Evolutionary conservation across 1,140 invertebrate genomes (phyloP).

Genomic region (Brachystomella parvula): DNA sequence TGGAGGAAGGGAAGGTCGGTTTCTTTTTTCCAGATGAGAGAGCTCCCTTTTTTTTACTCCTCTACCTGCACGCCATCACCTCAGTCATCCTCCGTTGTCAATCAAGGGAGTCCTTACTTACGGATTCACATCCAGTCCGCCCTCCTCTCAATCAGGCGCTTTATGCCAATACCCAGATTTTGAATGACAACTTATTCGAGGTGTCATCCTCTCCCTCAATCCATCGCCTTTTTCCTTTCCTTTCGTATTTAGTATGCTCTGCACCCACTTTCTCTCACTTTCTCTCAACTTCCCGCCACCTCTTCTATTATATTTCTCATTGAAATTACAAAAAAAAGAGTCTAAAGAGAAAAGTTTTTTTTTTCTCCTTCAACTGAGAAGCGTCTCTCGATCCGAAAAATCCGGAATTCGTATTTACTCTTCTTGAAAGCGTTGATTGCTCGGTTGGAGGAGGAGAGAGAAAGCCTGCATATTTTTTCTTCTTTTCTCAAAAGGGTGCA

Average conservation of each 20-base stretch:
- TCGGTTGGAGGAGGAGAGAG: slow-evolving; percentile 9
- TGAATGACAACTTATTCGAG: background rate
- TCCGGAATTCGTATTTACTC: background rate
- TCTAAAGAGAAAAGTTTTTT: slow-evolving; percentile 30
- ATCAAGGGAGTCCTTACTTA: background rate
- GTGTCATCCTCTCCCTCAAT: background rate
- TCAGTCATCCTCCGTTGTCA: background rate
- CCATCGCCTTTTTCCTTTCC: background rate
- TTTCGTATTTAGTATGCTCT: slow-evolving; percentile 6
- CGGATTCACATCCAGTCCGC: background rate
- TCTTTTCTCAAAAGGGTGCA: background rate
- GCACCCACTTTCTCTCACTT: background rate
- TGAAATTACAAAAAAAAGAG: slow-evolving; percentile 36
- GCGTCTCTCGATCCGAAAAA: background rate
- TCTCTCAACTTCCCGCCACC: slow-evolving; percentile 11
- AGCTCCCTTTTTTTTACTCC: slow-evolving; percentile 10
- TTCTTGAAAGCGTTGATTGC: background rate
- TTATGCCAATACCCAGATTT: too few relatives aligned
- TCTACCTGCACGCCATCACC: background rate
- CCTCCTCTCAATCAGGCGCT: background rate
- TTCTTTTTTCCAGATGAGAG: background rate
- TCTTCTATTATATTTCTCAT: slow-evolving; percentile 38
- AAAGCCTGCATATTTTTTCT: slow-evolving; percentile 8
- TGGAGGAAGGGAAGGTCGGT: slow-evolving; percentile 20
- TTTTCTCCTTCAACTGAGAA: too few relatives aligned